Evolutionary conservation across 2,797 vertebrate species (phyloP), one percentile per base, ranked within the genome.

Genomic region (Sebastolobus alascanus): DNA sequence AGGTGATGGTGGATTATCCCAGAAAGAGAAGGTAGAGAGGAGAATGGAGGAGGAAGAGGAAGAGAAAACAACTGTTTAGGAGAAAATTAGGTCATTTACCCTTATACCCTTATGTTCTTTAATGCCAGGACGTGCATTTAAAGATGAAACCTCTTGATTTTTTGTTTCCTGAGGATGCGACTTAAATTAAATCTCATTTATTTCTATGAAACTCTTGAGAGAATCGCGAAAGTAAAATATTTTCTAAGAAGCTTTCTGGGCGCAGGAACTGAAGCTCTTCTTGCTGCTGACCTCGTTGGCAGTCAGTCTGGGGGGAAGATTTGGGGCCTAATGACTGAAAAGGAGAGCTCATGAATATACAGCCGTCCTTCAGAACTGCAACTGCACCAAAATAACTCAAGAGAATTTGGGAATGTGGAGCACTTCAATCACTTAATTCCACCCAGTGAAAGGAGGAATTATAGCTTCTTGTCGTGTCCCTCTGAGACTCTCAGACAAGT

Each of bases 281-380:
- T 35, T 3, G 82, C 79, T 50, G 69, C 91, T 84, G 92, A 93
- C 86, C 89, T 82, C 27, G 22, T 87, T 84, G 86, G 86, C 84
- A 81, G 78, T 10, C 37, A 2, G 68, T 61, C 50, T 56, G 73
- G 38, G 59, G 35, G 79, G 54, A 71, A 66, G 80, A 89, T 92
- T 84, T 84, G 77, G 73, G 77, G 84, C 61, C 84, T 76, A 74
- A 86, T 60, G 85, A 85, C 84, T 89, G 77, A 90, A 72, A 87
- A 86, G 71, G 64, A 81, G 68, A 82, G 70, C 88, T 89, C 87
- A 89, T 91, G 84, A 89, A 91, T 87, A 89, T 78, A 54, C 80
- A 78, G 80, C 69, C 64, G 68, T 65, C 86, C 87, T 88, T 89
- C 83, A 83, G 56, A 72, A 54, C 79, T 9, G 72, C 70, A 9